Conservation (phyloP, 2,888 invertebrate genomes). For the Aelia acuminata region DNA sequence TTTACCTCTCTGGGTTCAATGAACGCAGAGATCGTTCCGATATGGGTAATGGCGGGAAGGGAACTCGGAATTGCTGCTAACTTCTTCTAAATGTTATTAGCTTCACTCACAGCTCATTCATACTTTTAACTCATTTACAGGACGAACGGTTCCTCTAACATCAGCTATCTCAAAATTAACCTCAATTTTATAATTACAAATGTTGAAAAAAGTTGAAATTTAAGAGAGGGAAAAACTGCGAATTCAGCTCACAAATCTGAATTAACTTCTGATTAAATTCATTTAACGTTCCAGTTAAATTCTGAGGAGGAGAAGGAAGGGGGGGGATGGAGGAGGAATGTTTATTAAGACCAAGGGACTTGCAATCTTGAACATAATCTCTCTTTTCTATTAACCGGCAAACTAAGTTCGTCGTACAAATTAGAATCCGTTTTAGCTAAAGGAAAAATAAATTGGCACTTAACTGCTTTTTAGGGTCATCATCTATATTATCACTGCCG, state of each 20-base stretch:
- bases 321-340: too few species aligned
- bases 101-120: not conserved
- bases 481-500: too few species aligned
- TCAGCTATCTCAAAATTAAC: not conserved
- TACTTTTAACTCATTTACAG: not conserved
- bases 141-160: not conserved
- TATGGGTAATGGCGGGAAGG: not conserved
- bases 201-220: not conserved
- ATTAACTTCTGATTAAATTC: conserved; percentile 2
- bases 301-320: not conserved
- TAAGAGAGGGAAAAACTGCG: too few species aligned
- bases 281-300: not conserved
- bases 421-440: conserved; percentile 7
- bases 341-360: conserved; percentile 5
- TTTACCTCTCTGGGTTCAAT: too few species aligned
- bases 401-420: not conserved
- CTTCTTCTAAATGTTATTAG: not conserved
- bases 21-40: not conserved
- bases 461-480: not conserved
- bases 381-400: conserved; percentile 14
- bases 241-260: not conserved
- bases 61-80: not conserved
- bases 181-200: conserved; percentile 14
- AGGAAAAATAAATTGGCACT: not conserved
- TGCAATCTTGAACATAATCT: conserved; percentile 1